phyloP scores from a whole-genome alignment of 35 echinoderm and acorn worm genomes.

The Holothuria glaberrima region DNA sequence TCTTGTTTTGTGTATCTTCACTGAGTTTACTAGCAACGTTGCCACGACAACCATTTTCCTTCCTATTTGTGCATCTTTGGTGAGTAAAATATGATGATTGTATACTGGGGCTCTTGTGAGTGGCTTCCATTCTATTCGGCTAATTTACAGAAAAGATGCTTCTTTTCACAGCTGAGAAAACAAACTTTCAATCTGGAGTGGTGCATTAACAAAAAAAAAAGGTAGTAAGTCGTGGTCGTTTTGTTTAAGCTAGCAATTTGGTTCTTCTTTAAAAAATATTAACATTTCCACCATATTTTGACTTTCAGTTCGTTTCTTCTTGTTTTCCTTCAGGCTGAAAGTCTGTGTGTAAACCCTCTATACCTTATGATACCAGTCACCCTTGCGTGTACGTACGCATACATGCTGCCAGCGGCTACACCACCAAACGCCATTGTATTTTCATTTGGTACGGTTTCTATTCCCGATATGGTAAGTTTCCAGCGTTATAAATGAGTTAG shows the following conservation, averaged over 20 bases:
- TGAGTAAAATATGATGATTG: constrained; percentile 46
- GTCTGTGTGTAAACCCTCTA: constrained; percentile 87
- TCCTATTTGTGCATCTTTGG: constrained; percentile 86
- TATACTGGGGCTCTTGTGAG: too few species aligned
- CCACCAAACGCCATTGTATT: constrained; percentile 97
- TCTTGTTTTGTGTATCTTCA: constrained; percentile 86
- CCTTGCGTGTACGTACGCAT: constrained; percentile 89
- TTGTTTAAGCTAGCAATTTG: too few species aligned
- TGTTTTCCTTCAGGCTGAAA: constrained; percentile 83
- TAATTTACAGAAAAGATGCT: too few species aligned
- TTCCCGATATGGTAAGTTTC: constrained; percentile 89
- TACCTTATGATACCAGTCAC: constrained; percentile 94
- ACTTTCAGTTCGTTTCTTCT: too few species aligned
- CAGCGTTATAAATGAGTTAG: not conserved
- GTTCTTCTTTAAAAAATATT: too few species aligned
- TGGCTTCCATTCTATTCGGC: too few species aligned
- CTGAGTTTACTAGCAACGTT: constrained; percentile 94
- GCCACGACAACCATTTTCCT: constrained; percentile 96
- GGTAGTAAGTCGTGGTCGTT: too few species aligned
- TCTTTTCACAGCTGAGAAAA: too few species aligned
- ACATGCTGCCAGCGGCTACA: constrained; percentile 97
- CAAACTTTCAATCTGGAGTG: too few species aligned
- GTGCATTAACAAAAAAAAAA: too few species aligned
- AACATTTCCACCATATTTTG: too few species aligned
- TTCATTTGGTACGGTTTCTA: constrained; percentile 80